These are phyloP conservation scores for Ophion ellenae DNA, from an alignment of 2,888 invertebrate genomes.

Conservation along the genomic window DNA sequence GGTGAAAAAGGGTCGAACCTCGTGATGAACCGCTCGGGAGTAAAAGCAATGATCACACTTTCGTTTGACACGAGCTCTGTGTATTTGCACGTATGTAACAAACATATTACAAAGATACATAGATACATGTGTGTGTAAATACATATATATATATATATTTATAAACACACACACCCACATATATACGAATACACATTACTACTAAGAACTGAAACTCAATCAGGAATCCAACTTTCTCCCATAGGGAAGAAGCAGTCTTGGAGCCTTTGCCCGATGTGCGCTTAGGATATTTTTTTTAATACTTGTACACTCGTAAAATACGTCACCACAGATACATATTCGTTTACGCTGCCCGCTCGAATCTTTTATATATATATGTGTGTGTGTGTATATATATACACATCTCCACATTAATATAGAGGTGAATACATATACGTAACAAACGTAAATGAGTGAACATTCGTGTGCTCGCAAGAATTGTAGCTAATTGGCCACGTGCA, in stretches of 20 bases:
- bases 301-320: slow-evolving; percentile 62
- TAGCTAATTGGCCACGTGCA: slow-evolving; percentile 37
- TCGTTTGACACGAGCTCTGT: slow-evolving; percentile 58
- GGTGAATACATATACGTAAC: slow-evolving; percentile 11
- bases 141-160: no score
- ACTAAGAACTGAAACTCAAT: slow-evolving; percentile 71
- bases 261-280: slow-evolving; percentile 20
- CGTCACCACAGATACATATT: slow-evolving; percentile 41
- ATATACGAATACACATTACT: slow-evolving; percentile 36
- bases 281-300: slow-evolving; percentile 42
- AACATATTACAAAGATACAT: slow-evolving; percentile 16
- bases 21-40: slow-evolving; percentile 36
- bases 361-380: slow-evolving; percentile 47
- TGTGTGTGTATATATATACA: slow-evolving; percentile 1
- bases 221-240: slow-evolving; percentile 75
- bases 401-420: background rate
- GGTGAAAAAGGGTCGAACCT: slow-evolving; percentile 57
- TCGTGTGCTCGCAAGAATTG: slow-evolving; percentile 34
- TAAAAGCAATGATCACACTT: slow-evolving; percentile 63
- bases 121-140: background rate
- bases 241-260: slow-evolving; percentile 65
- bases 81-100: slow-evolving; percentile 22
- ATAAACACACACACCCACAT: background rate
- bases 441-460: slow-evolving; percentile 47
- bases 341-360: slow-evolving; percentile 33